Percentiles rank a stretch among this genome's conserved stretches.
Evolutionary conservation across 2,113 vertebrate genomes (phyloP).

Genomic region (Epinephelus cyanopodus): DNA sequence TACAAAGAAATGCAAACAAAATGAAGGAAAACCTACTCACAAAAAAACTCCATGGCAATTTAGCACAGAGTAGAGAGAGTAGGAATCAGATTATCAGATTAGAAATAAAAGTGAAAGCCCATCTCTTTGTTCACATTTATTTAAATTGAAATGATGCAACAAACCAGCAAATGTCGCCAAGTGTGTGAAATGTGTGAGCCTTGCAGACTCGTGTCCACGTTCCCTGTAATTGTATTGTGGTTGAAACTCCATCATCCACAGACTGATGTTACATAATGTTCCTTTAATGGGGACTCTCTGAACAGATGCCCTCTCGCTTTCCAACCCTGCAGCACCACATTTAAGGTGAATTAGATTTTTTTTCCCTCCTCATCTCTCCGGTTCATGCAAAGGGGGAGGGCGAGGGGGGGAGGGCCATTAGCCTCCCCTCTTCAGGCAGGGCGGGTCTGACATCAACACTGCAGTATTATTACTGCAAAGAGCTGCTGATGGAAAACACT

Average conservation of each 20-base stretch:
- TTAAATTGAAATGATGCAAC: too few species aligned
- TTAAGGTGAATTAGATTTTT: slow-evolving; percentile 63
- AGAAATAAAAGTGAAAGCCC: too few species aligned
- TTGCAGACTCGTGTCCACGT: slow-evolving; percentile 18
- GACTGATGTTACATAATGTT: slow-evolving; percentile 49
- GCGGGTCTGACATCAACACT: slow-evolving; percentile 62
- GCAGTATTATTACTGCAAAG: slow-evolving; percentile 71
- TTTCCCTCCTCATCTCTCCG: neutral
- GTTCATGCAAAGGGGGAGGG: slow-evolving; percentile 29
- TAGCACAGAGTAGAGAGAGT: too few species aligned
- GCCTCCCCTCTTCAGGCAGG: slow-evolving; percentile 60
- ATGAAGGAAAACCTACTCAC: too few species aligned
- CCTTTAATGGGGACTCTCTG: slow-evolving; percentile 55
- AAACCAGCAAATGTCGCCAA: too few species aligned
- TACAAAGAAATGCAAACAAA: too few species aligned
- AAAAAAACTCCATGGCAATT: too few species aligned
- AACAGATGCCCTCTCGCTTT: slow-evolving; percentile 45
- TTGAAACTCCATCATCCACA: slow-evolving; percentile 26
- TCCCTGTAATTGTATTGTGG: slow-evolving; percentile 31
- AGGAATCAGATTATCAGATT: too few species aligned
- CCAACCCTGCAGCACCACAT: slow-evolving; percentile 51
- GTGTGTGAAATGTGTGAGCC: neutral
- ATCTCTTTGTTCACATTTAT: too few species aligned
- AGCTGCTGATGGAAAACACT: slow-evolving; percentile 75
- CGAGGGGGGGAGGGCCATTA: slow-evolving; percentile 38